These are phyloP conservation scores for Paedocypris sp. DNA, from an alignment of 2,113 vertebrate genomes.

Conservation along the genomic window DNA sequence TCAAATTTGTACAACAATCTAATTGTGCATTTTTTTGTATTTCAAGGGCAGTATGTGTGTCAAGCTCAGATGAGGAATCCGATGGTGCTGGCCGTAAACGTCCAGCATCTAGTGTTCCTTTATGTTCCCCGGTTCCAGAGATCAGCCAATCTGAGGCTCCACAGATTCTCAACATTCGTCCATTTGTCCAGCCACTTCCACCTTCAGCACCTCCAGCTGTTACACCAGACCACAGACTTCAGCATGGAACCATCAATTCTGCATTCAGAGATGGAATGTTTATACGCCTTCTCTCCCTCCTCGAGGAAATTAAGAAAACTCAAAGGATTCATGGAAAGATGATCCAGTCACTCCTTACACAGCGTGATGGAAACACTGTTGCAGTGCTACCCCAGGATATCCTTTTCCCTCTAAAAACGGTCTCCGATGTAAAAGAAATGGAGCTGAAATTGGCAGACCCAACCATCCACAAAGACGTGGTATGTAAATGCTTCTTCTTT, in stretches of 20 bases:
- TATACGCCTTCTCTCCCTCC: not conserved
- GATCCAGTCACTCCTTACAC: slow-evolving; percentile 5
- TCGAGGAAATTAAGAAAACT: slow-evolving; percentile 14
- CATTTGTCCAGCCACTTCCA: slow-evolving; percentile 6
- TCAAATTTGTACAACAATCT: not conserved
- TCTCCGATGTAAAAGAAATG: slow-evolving; percentile 21
- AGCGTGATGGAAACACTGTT: not conserved
- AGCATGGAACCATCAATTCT: not conserved
- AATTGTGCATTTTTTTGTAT: slow-evolving; percentile 5
- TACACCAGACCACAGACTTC: slow-evolving; percentile 3
- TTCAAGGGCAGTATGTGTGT: not conserved
- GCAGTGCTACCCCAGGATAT: not conserved
- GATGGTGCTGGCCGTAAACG: slow-evolving; percentile 2
- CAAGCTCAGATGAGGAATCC: slow-evolving; percentile 17
- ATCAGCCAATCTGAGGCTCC: slow-evolving; percentile 1
- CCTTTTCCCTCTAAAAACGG: not conserved
- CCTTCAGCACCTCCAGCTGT: slow-evolving; percentile 2
- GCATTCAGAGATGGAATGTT: slow-evolving; percentile 17
- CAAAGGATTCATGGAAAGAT: slow-evolving; percentile 1
- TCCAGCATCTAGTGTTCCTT: slow-evolving; percentile 9
- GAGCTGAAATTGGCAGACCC: slow-evolving; percentile 16
- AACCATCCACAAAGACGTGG: slow-evolving; percentile 6
- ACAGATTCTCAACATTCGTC: not conserved
- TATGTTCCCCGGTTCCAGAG: not conserved
- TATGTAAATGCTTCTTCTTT: not conserved